These are phyloP conservation scores for Dromococcyx pavoninus DNA, from an alignment of 2,797 vertebrate species.

Conservation along the genomic window DNA sequence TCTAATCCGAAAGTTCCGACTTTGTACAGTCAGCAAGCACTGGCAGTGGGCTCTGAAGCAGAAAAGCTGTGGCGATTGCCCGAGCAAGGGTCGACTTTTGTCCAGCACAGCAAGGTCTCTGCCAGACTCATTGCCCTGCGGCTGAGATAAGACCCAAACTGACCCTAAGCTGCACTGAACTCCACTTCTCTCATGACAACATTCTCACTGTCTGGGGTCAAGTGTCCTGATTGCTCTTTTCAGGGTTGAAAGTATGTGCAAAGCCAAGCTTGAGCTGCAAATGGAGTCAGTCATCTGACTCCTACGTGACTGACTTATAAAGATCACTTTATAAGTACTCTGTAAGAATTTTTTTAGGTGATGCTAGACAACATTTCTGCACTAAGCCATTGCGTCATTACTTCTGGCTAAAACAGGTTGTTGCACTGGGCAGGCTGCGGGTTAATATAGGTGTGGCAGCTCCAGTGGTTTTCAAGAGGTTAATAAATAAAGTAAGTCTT, in stretches of 20 bases:
- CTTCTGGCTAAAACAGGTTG: not conserved
- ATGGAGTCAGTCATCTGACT: not conserved
- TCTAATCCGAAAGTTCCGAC: not conserved
- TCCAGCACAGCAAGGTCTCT: not conserved
- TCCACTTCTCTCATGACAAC: not conserved
- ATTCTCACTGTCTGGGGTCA: not conserved
- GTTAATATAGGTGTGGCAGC: not conserved
- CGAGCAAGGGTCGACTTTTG: not conserved
- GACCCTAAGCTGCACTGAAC: not conserved
- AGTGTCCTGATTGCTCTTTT: not conserved
- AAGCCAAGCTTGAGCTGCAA: not conserved
- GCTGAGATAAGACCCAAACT: not conserved
- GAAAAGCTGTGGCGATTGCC: not conserved
- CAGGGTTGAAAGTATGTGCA: accelerated
- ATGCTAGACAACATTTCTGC: not conserved
- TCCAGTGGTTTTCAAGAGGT: not conserved
- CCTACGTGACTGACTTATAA: not conserved
- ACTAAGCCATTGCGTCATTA: not conserved
- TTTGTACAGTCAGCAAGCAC: not conserved
- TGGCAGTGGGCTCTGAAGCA: not conserved
- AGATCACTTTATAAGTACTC: not conserved
- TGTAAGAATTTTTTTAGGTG: not conserved
- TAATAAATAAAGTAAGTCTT: not conserved
- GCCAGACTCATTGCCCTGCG: not conserved
- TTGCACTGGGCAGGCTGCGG: not conserved